Evolutionary conservation across 30 jellyfish, hydroid and myxozoan genomes (phyloP).

Genomic region (Aurelia sp.): DNA sequence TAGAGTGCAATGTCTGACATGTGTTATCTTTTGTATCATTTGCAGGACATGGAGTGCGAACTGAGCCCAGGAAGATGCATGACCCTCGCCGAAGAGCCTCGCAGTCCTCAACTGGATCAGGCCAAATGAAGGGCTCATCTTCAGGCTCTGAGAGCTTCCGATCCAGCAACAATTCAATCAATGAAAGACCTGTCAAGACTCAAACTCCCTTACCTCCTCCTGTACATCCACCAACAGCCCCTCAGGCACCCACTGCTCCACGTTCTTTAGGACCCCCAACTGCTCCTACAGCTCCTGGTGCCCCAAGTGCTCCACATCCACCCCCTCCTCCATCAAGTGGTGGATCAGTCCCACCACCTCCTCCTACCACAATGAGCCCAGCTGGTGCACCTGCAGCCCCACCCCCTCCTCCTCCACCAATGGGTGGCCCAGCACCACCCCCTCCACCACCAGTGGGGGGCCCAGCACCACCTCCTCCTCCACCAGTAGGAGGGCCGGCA

Average conservation of each 20-base stretch:
- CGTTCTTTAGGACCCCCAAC: slow-evolving; percentile 47
- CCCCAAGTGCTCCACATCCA: slow-evolving; percentile 56
- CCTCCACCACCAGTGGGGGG: slow-evolving; percentile 22
- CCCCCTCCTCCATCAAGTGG: slow-evolving; percentile 56
- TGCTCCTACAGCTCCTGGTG: slow-evolving; percentile 50
- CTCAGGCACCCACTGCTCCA: slow-evolving; percentile 76
- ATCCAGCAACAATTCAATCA: slow-evolving; percentile 80
- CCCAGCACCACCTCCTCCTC: slow-evolving; percentile 60
- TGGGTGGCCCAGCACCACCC: slow-evolving; percentile 70
- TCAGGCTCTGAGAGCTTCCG: slow-evolving; percentile 75
- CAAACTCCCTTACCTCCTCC: slow-evolving; percentile 70
- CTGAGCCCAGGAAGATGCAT: slow-evolving; percentile 49
- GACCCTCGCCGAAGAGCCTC: slow-evolving; percentile 71
- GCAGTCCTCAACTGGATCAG: slow-evolving; percentile 85
- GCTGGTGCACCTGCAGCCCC: slow-evolving; percentile 19
- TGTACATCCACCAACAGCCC: slow-evolving; percentile 84
- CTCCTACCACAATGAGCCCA: slow-evolving; percentile 6
- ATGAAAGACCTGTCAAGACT: slow-evolving; percentile 52
- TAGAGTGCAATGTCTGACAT: too few relatives aligned
- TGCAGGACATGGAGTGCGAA: slow-evolving; percentile 93
- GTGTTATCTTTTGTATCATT: not conserved
- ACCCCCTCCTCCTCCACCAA: slow-evolving; percentile 73
- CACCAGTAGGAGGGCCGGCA: slow-evolving; percentile 49
- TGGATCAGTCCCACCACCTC: slow-evolving; percentile 23
- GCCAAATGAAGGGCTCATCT: slow-evolving; percentile 61